phyloP scores from a whole-genome alignment of 1,140 invertebrate species.

The Drosophila simulans region DNA sequence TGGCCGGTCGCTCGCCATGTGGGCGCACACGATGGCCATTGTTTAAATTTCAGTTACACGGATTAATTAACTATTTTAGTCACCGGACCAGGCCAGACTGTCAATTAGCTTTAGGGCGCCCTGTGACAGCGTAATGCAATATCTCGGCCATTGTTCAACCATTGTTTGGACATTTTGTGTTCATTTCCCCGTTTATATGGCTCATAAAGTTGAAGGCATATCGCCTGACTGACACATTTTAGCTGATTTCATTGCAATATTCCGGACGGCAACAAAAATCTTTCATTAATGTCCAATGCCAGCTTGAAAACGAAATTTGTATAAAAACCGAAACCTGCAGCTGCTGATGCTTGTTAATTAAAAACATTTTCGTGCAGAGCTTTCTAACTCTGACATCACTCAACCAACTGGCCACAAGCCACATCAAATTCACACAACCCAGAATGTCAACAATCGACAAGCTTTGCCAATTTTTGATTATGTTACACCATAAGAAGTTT shows the following conservation, averaged over 20 bases:
- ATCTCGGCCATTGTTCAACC: slow-evolving; percentile 40
- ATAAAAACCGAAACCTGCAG: slow-evolving; percentile 21
- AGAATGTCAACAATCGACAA: slow-evolving; percentile 78
- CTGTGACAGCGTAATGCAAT: slow-evolving; percentile 44
- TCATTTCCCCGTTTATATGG: slow-evolving; percentile 29
- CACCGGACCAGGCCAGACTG: slow-evolving; percentile 11
- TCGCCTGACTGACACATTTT: slow-evolving; percentile 20
- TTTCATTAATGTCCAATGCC: slow-evolving; percentile 10
- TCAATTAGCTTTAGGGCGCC: slow-evolving; percentile 43
- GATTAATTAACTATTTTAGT: slow-evolving; percentile 74
- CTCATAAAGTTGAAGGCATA: slow-evolving; percentile 37
- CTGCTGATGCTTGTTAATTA: slow-evolving; percentile 41
- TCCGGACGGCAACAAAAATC: not conserved
- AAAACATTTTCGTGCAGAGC: slow-evolving; percentile 30
- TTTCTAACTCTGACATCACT: slow-evolving; percentile 29
- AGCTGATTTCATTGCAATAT: slow-evolving; percentile 3
- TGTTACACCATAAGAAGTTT: slow-evolving; percentile 64
- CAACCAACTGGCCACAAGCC: slow-evolving; percentile 26
- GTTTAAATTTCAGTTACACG: slow-evolving; percentile 63
- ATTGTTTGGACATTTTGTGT: slow-evolving; percentile 31
- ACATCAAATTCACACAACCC: slow-evolving; percentile 53
- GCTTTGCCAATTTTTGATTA: slow-evolving; percentile 64
- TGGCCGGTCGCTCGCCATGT: not conserved
- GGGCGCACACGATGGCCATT: slow-evolving; percentile 29
- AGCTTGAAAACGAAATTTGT: slow-evolving; percentile 4